Base-by-base conservation (phyloP, 2,888 invertebrate species). In the Colostygia pectinataria region DNA sequence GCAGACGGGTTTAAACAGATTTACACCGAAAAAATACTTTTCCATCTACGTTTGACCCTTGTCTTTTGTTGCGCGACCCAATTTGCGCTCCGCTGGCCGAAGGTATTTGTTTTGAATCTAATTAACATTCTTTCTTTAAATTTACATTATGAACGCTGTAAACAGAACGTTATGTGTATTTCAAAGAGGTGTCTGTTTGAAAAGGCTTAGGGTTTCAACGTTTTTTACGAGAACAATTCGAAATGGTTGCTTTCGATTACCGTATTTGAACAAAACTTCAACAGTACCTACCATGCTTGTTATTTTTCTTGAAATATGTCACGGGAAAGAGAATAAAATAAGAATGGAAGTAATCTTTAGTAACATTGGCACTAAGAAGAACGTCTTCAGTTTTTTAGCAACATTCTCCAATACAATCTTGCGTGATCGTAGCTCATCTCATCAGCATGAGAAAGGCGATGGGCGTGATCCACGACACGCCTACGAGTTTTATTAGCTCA, bases 401-500 rank as follows among this genome's bases (percentile, higher is more conserved):
- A 28, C 50, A 47, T 36, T 50, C 20, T 15, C 18, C 45, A 50
- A 44, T 37, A 52, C 45, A 50, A 48, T 54, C 42, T 47, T 54
- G 47, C 38, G 46, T 56, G 59, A 61, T 63, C 53, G 57, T 7
- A n/a, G 48, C 54, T 59, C 56, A 58, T 59, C 78, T 80, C 77
- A 85, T 83, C 83, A 83, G 75, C 84, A 85, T 81, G 71, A 82
- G 76, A 84, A 81, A 81, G 81, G 77, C 61, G 48, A 46, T 62
- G 66, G 65, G 56, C 65, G 63, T 53, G 47, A 59, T 55, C 57
- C 53, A 54, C 44, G 60, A 61, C 69, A 77, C 85, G 83, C 86
- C 86, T 77, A 61, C 57, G 53, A 74, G 77, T 82, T 87, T 85
- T 85, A 86, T 85, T 84, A 78, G 74, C 65, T 65, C 67, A 59